These are phyloP conservation scores for Nesospiza acunhae DNA, from an alignment of 2,113 vertebrate genomes.

Conservation along the genomic window DNA sequence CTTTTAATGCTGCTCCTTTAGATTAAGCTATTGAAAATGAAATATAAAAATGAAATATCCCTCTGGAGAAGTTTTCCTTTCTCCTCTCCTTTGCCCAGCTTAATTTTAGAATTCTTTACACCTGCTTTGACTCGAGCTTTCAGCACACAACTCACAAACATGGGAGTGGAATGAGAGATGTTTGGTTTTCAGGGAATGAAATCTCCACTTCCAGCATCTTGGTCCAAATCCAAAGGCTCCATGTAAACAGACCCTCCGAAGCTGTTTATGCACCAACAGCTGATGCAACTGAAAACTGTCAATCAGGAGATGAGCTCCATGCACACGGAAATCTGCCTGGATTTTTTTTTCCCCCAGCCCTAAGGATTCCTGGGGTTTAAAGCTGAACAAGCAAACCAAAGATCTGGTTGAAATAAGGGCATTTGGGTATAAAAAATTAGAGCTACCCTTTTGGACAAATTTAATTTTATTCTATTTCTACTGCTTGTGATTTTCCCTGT, in stretches of 20 bases:
- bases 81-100: neutral
- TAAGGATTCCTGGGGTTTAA: conserved; percentile 32
- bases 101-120: neutral
- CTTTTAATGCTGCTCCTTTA: neutral
- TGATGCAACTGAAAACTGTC: conserved; percentile 64
- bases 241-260: conserved; percentile 57
- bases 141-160: neutral
- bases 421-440: neutral
- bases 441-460: neutral
- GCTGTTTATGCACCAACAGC: conserved; percentile 56
- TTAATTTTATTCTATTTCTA: neutral
- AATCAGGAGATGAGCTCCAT: conserved; percentile 48
- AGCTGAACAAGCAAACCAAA: neutral
- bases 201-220: conserved; percentile 51
- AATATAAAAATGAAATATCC: neutral
- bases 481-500: neutral
- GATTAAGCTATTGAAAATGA: neutral
- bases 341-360: neutral
- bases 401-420: neutral
- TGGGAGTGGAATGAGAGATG: neutral
- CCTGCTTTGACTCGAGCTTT: neutral
- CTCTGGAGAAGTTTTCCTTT: neutral
- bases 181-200: conserved; percentile 33
- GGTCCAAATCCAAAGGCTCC: conserved; percentile 36
- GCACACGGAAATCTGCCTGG: neutral